These are phyloP conservation scores for Aspidapion aeneum DNA, from an alignment of 2,888 invertebrate species.

Conservation along the genomic window DNA sequence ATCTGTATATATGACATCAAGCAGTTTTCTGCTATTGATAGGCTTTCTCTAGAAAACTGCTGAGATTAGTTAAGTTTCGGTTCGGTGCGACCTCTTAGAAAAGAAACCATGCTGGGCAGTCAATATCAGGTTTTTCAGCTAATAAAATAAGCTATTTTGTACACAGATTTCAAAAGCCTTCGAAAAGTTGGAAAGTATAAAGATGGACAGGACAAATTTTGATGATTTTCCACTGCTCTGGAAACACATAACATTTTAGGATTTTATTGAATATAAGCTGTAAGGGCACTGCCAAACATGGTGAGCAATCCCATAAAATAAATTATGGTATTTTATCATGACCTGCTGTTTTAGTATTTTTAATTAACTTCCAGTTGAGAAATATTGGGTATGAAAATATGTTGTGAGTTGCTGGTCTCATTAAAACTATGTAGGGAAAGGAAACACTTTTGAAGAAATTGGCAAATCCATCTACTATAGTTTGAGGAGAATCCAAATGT, in stretches of 20 bases:
- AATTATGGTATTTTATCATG: neutral
- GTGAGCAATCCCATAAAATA: neutral
- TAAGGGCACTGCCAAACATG: neutral
- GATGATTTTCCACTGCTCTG: neutral
- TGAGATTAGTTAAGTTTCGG: neutral
- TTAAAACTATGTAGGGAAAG: neutral
- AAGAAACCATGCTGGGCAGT: conserved; percentile 1
- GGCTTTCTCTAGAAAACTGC: neutral
- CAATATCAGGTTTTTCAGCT: neutral
- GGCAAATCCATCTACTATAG: neutral
- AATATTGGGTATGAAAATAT: neutral
- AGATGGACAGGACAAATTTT: neutral
- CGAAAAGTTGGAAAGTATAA: neutral
- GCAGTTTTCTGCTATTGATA: neutral
- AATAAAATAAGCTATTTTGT: neutral
- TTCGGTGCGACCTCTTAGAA: neutral
- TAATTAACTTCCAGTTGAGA: neutral
- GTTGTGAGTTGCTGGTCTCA: neutral
- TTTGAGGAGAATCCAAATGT: no score
- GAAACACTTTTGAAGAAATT: neutral
- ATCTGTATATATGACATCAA: no score
- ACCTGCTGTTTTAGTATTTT: neutral
- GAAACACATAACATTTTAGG: neutral
- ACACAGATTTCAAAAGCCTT: neutral
- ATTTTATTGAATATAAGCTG: neutral